These are phyloP conservation scores for Halcyon senegalensis DNA, from an alignment of 2,113 vertebrate species.

Conservation along the genomic window DNA sequence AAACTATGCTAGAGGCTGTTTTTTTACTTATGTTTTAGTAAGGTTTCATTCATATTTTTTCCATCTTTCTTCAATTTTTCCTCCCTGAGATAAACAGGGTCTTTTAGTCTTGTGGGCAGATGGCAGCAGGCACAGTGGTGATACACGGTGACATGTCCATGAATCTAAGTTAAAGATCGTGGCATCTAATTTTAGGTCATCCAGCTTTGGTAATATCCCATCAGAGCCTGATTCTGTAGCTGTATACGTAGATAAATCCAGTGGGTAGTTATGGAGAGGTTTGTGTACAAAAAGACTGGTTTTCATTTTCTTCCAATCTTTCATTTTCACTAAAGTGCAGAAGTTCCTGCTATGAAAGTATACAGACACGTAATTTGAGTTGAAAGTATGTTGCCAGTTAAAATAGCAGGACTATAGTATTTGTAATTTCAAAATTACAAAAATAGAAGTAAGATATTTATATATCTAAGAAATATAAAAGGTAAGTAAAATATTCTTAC, in stretches of 20 bases:
- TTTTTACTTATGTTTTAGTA: background rate
- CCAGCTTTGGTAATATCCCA: constrained; percentile 11
- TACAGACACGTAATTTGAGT: background rate
- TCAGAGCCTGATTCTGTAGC: background rate
- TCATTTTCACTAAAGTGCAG: background rate
- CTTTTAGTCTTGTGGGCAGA: background rate
- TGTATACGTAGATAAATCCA: background rate
- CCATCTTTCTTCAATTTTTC: background rate
- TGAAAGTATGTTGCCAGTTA: background rate
- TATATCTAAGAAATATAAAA: background rate
- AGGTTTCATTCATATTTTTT: background rate
- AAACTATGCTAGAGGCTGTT: background rate
- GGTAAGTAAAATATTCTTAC: background rate
- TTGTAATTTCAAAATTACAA: background rate
- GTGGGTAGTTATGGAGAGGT: background rate
- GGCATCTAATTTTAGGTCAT: constrained; percentile 45
- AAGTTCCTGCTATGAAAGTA: background rate
- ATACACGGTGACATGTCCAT: constrained; percentile 6
- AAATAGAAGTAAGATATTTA: background rate
- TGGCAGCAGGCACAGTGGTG: background rate
- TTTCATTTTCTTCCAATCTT: background rate
- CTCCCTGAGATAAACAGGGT: background rate
- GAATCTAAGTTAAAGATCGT: constrained; percentile 43
- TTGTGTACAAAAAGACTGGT: background rate
- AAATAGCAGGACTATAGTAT: background rate